Conservation (phyloP, 1,140 invertebrate species). For the Saccostrea echinata region DNA sequence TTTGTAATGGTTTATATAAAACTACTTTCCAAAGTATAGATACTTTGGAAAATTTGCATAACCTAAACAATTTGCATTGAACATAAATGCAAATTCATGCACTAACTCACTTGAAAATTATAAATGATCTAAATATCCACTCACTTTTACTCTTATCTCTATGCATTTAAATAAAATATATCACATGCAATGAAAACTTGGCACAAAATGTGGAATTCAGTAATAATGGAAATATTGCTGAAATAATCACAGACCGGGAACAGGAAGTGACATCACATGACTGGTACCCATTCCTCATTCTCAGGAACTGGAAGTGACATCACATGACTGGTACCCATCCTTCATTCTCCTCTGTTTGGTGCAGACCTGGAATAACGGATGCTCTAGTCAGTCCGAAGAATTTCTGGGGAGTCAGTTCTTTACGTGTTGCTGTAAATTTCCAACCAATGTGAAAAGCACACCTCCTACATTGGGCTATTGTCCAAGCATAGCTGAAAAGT, state of each 20-base stretch:
- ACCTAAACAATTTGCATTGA: background rate
- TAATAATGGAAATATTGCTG: background rate
- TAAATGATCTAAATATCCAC: background rate
- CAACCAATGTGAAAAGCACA: constrained; percentile 89
- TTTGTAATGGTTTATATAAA: no score
- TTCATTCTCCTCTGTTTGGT: constrained; percentile 54
- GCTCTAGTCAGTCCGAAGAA: constrained; percentile 88
- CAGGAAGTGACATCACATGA: background rate
- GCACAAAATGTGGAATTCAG: constrained; percentile 31
- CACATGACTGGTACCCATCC: constrained; percentile 64
- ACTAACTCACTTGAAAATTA: background rate
- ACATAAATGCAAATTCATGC: background rate
- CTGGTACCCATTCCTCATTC: background rate
- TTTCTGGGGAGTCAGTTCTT: constrained; percentile 84
- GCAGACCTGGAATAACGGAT: constrained; percentile 75
- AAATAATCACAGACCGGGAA: background rate
- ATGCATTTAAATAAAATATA: background rate
- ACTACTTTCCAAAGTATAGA: background rate
- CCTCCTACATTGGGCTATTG: constrained; percentile 85
- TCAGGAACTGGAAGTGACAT: background rate
- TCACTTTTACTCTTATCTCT: background rate
- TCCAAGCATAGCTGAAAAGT: constrained; percentile 88
- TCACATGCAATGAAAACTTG: constrained; percentile 8
- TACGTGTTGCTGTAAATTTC: constrained; percentile 86
- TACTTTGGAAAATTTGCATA: background rate